phyloP scores from a whole-genome alignment of 37 sponge, comb jelly and placozoan species.

The Aplysina aerophoba region DNA sequence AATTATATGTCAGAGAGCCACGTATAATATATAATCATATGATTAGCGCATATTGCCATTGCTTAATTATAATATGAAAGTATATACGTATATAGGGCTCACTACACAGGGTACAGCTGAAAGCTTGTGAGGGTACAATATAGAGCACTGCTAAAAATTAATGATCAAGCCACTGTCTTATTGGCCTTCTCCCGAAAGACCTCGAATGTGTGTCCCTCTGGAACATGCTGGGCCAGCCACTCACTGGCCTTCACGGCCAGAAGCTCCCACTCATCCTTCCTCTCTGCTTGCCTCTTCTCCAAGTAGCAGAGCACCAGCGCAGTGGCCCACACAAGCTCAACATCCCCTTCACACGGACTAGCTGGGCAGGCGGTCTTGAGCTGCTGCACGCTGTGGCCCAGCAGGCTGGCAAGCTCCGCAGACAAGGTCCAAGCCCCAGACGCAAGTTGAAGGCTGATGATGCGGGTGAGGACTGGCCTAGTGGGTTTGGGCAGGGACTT shows the following conservation, averaged over 20 bases:
- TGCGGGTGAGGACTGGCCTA: background rate
- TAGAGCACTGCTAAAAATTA: no score
- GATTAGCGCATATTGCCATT: no score
- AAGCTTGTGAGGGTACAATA: no score
- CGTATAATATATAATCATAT: no score
- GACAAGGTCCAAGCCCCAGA: conserved; percentile 59
- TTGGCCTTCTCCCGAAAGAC: background rate
- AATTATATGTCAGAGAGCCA: no score
- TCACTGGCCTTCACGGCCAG: conserved; percentile 68
- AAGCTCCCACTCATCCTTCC: conserved; percentile 79
- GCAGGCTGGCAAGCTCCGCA: conserved; percentile 1
- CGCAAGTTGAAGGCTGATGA: conserved; percentile 60
- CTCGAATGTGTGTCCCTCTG: background rate
- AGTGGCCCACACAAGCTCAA: conserved; percentile 58
- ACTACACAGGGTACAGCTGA: no score
- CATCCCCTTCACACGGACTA: background rate
- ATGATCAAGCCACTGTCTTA: background rate
- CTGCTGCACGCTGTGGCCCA: conserved; percentile 14
- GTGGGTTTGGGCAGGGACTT: no score
- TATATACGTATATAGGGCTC: no score
- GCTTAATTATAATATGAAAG: no score
- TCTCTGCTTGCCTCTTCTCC: conserved; percentile 33
- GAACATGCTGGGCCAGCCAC: conserved; percentile 60
- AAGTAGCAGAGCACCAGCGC: conserved; percentile 39
- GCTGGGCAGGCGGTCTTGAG: conserved; percentile 34